Conservation (phyloP, 2,888 invertebrate genomes). For the Amaurobius ferox region DNA sequence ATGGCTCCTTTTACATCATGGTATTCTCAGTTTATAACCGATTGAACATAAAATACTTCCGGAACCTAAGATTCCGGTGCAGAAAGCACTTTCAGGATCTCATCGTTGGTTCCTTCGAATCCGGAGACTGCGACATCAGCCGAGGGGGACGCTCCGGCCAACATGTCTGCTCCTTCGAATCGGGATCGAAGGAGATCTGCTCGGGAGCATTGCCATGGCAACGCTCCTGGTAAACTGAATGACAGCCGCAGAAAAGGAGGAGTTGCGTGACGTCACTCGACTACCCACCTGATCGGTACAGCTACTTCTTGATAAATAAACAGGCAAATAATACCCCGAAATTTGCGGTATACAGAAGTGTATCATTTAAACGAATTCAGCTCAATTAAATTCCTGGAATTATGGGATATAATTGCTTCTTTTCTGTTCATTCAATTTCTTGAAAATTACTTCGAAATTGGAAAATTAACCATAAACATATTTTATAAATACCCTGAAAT, state of each 20-base stretch:
- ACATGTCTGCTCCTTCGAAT: slow-evolving; percentile 49
- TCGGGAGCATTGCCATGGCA: slow-evolving; percentile 51
- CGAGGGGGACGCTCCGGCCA: not conserved
- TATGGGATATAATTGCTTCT: no score
- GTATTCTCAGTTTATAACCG: not conserved
- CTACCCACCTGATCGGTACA: slow-evolving; percentile 44
- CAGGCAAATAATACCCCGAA: no score
- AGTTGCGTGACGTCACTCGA: slow-evolving; percentile 31
- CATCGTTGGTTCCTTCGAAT: not conserved
- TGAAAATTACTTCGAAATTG: no score
- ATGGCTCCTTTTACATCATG: not conserved
- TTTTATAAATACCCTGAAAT: no score
- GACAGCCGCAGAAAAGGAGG: slow-evolving; percentile 66
- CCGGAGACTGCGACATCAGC: not conserved
- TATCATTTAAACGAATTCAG: no score
- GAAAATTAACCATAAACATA: no score
- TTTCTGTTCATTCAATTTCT: no score
- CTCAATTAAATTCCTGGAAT: no score
- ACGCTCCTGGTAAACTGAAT: slow-evolving; percentile 57
- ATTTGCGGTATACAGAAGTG: no score
- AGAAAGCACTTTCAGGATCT: no score
- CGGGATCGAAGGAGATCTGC: slow-evolving; percentile 66
- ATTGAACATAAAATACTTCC: not conserved
- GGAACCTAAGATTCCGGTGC: not conserved
- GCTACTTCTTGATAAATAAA: slow-evolving; percentile 30